A percentile compares a stretch with the other conserved stretches of the same genome.
Conservation (phyloP, 2,113 vertebrate species). For the Arvicanthis niloticus region DNA sequence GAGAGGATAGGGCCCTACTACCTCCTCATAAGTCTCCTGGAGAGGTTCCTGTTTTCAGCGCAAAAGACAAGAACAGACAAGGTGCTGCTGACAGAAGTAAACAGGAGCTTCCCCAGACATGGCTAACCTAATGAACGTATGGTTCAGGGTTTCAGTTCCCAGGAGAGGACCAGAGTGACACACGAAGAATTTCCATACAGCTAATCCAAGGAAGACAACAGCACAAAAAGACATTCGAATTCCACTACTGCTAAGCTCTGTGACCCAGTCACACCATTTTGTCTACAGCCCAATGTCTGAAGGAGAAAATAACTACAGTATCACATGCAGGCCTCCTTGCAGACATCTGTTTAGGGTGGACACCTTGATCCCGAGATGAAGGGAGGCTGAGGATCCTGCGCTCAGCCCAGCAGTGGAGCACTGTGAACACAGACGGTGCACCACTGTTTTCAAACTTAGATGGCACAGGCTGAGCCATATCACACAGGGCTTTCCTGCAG, state of each 20-base stretch:
- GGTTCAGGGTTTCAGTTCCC: neutral
- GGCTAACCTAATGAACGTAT: neutral
- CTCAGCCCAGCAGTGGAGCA: neutral
- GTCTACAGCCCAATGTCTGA: neutral
- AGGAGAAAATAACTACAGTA: neutral
- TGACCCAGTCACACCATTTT: neutral
- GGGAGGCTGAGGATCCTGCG: neutral
- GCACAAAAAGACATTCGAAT: neutral
- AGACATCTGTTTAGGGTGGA: neutral
- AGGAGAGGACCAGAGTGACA: neutral
- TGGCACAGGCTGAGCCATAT: neutral
- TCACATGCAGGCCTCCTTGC: neutral
- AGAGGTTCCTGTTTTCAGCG: neutral
- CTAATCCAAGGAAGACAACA: neutral
- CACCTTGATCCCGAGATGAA: neutral
- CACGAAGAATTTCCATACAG: no score
- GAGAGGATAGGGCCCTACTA: neutral
- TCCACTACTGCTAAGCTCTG: neutral
- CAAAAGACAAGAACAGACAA: conserved; percentile 40
- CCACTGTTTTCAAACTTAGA: fast-evolving
- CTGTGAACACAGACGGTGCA: neutral
- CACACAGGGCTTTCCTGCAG: neutral
- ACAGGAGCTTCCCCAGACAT: neutral
- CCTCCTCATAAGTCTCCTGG: conserved; percentile 2
- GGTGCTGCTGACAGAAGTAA: conserved; percentile 27